Conservation (phyloP, 2,113 vertebrate species). For the Pseudopodoces humilis region DNA sequence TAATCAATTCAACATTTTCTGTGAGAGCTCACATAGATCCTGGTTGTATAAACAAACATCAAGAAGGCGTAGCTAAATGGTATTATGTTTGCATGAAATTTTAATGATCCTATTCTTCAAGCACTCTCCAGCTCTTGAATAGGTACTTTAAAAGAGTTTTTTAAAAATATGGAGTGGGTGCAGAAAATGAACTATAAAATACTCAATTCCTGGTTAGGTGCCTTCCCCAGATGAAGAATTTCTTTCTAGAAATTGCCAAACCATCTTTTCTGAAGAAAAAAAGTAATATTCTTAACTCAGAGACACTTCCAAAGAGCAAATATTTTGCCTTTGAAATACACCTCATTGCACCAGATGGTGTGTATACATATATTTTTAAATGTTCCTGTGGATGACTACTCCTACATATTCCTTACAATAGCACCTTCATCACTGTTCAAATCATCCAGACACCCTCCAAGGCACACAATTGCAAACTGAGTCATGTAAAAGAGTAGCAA, state of each 20-base stretch:
- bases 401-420: conserved; percentile 59
- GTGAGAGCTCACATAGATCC: not conserved
- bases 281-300: not conserved
- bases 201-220: not conserved
- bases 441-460: conserved; percentile 39
- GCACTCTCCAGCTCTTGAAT: not conserved
- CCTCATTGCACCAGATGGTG: conserved; percentile 62
- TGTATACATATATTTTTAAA: conserved; percentile 51
- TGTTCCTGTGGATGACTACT: conserved; percentile 58
- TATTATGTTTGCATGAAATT: not conserved
- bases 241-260: conserved; percentile 37
- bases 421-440: conserved; percentile 27
- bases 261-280: not conserved
- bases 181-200: not conserved
- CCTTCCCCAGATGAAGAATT: not conserved
- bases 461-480: conserved; percentile 44
- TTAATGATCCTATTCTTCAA: conserved; percentile 9
- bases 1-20: not conserved
- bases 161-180: not conserved
- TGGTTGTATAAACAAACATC: conserved; percentile 6
- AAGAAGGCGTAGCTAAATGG: not conserved
- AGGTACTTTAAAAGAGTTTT: not conserved
- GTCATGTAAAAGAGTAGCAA: conserved; percentile 31
- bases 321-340: conserved; percentile 60
- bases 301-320: conserved; percentile 39